Base-by-base conservation (phyloP, 2,888 invertebrate genomes). In the Pogonocherus hispidulus region DNA sequence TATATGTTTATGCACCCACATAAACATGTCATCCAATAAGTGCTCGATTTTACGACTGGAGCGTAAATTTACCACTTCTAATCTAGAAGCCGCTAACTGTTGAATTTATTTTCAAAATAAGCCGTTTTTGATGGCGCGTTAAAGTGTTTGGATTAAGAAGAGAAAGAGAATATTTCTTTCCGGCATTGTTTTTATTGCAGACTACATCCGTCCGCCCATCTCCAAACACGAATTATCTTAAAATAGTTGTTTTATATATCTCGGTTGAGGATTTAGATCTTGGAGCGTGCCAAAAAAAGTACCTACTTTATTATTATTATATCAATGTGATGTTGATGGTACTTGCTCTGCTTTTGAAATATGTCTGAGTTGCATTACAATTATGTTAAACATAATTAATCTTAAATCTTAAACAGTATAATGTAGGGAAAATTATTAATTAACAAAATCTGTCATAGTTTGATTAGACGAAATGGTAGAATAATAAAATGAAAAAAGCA, bases 21-120 rank as follows among this genome's bases (percentile, higher is more conserved):
- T 69, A 69, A 69, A 69, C 55, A 69, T 69, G 69, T 65, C 69
- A 62, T 60, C 57, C 60, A 56, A 65, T 65, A 69, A 69, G 65
- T 65, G 69, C 60, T 56, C 69, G 62, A 69, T 69, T 69, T 69
- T 69, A 69, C 51, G 69, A 59, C 32, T n/a, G 18, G 2, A 3
- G 46, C 47, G 47, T 66, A 66, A 66, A 66, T 66, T 66, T 66
- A 49, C 46, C 49, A 55, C 64, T 47, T 47, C 64, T 64, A 64
- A 64, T 64, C 64, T 27, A 51, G 41, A 51, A n/a, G 51, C 59
- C 49, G 52, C 65, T 51, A 65, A 65, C 37, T 44, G 57, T 59
- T 52, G 32, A 65, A 57, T 65, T 57, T 65, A 65, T 65, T 41
- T 9, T 44, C 44, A 18, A 65, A 65, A 47, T 47, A 59, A 46